Conservation (phyloP, 1,140 invertebrate species). For the Araneus ventricosus region DNA sequence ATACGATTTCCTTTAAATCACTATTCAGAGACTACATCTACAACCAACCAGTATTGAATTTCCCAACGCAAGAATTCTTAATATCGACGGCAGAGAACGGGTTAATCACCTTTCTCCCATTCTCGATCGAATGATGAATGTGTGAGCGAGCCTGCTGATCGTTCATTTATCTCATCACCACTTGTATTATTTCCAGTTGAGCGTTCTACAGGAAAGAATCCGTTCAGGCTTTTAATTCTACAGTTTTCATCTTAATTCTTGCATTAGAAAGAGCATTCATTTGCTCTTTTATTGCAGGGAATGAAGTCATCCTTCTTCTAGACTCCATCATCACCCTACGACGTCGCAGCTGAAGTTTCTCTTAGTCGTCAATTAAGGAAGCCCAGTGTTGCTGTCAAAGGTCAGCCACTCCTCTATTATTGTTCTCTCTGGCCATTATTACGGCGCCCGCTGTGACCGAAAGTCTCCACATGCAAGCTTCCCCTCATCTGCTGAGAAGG, state of each 20-base stretch:
- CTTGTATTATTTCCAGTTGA: not conserved
- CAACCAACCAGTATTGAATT: too few species aligned
- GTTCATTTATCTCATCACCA: slow-evolving; percentile 9
- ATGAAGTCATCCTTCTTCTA: slow-evolving; percentile 24
- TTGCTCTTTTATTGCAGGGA: slow-evolving; percentile 39
- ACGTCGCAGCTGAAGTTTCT: slow-evolving; percentile 43
- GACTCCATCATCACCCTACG: slow-evolving; percentile 22
- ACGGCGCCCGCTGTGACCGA: slow-evolving; percentile 64
- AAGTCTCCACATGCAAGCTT: slow-evolving; percentile 40
- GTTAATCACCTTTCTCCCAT: not conserved
- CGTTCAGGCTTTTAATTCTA: not conserved
- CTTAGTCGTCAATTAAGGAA: slow-evolving; percentile 60
- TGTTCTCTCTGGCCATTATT: slow-evolving; percentile 62
- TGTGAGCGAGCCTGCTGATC: not conserved
- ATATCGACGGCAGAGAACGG: too few species aligned
- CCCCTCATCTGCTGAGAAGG: not conserved
- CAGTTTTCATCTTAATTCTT: not conserved
- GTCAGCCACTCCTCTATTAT: slow-evolving; percentile 67
- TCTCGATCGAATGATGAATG: slow-evolving; percentile 8
- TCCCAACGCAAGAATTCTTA: too few species aligned
- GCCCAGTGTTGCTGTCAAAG: slow-evolving; percentile 64
- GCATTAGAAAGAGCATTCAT: slow-evolving; percentile 28
- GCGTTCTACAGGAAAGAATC: not conserved
- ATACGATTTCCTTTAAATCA: too few species aligned
- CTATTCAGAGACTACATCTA: too few species aligned